phyloP scores from a whole-genome alignment of 2,888 invertebrate species.

The Cheilosia vulpina region DNA sequence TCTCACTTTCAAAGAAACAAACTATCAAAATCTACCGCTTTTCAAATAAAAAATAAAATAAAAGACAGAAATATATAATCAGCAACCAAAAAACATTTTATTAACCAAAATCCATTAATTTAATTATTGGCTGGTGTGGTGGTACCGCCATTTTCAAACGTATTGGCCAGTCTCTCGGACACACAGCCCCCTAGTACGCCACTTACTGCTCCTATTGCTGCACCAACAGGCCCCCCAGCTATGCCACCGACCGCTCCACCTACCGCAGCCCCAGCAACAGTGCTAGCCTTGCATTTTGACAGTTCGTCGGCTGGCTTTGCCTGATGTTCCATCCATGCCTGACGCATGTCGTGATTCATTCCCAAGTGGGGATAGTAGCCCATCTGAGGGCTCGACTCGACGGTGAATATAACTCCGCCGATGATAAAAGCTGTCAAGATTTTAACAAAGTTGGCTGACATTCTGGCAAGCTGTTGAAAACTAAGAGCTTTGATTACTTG shows the following conservation, averaged over 20 bases:
- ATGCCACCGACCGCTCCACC: not conserved
- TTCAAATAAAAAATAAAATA: not conserved
- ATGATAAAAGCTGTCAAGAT: not conserved
- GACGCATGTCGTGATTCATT: not conserved
- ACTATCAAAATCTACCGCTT: too few species aligned
- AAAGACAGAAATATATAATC: not conserved
- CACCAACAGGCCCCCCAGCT: not conserved
- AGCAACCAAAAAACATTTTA: not conserved
- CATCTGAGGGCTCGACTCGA: not conserved
- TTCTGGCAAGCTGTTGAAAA: not conserved
- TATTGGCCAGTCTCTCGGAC: not conserved
- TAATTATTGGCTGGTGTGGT: not conserved
- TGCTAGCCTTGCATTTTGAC: not conserved
- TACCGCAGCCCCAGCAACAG: not conserved
- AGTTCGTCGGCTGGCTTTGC: not conserved
- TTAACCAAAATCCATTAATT: not conserved
- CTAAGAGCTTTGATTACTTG: not conserved
- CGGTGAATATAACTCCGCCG: not conserved
- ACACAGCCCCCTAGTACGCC: not conserved
- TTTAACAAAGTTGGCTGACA: not conserved
- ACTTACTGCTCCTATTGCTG: not conserved
- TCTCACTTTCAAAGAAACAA: too few species aligned
- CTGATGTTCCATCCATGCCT: conserved; percentile 1
- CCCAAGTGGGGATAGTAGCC: conserved; percentile 1
- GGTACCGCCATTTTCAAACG: not conserved